Conservation (phyloP, 2,888 invertebrate genomes). For the Caenorhabditis afra region DNA sequence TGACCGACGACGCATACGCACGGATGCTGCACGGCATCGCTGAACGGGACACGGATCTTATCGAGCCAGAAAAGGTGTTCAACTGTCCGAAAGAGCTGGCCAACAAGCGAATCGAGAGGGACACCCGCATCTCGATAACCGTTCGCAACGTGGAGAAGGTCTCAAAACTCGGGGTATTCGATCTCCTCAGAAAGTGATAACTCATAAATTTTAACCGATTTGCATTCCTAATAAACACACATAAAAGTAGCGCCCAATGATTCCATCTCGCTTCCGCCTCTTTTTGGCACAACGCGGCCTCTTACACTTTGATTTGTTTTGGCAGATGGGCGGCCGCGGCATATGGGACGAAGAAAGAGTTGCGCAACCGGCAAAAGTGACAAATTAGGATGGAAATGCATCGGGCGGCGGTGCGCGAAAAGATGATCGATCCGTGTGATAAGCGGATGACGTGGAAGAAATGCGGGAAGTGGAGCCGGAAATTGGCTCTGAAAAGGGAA, state of each 20-base stretch:
- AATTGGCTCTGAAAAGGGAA: constrained; percentile 18
- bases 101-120: constrained; percentile 53
- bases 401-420: constrained; percentile 30
- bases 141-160: constrained; percentile 65
- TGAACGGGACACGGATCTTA: constrained; percentile 63
- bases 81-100: constrained; percentile 50
- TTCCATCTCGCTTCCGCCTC: background rate
- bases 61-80: constrained; percentile 62
- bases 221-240: background rate
- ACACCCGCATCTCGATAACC: constrained; percentile 63
- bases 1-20: constrained; percentile 89
- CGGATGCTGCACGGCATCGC: constrained; percentile 83
- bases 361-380: constrained; percentile 47
- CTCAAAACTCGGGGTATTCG: constrained; percentile 47
- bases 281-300: background rate
- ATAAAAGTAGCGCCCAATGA: no score
- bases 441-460: constrained; percentile 24
- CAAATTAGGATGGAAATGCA: constrained; percentile 35
- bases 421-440: constrained; percentile 26
- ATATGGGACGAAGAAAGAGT: constrained; percentile 51
- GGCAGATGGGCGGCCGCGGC: constrained; percentile 46
- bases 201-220: background rate
- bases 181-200: constrained; percentile 46
- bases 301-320: constrained; percentile 46
- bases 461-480: constrained; percentile 49